Evolutionary conservation across 2,888 invertebrate genomes (phyloP), one percentile per base, ranked within the genome.

Genomic region (Leucozona laternaria): DNA sequence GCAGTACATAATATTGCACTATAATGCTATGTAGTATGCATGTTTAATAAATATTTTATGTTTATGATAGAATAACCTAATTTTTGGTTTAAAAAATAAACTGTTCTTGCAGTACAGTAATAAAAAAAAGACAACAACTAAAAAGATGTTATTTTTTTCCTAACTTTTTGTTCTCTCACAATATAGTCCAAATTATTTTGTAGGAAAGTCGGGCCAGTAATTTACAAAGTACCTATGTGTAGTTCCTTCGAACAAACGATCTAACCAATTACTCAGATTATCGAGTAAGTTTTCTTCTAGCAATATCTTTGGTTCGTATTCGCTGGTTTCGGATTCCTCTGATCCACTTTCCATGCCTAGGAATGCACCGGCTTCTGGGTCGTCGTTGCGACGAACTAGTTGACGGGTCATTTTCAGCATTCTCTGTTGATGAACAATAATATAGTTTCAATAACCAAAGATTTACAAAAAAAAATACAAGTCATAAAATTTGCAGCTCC

Each of bases 191-290:
- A 79, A 89, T 94, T 95, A 97, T 93, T 97, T 97, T 91, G 96
- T 95, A 88, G 96, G 96, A 94, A 97, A 98, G 91, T 98, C 97
- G n/a, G 99, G 99, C 99, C 99, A 99, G 93, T 98, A 98, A 93
- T 98, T 98, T 89, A 99, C 96, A 93, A 97, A 97, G 93, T 98
- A 99, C 89, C 98, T 96, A 92, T 97, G 97, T 7, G 99, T 98
- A 88, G 97, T 96, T 88, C 99, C 99, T 92, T 99, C 99, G 92
- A 99, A 98, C 88, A 99, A 93, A 28, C 98, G 95, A 93, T 99
- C 99, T 90, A 99, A 93, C 99, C 99, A 99, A 93, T 97, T 97
- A 73, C 97, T 96, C 75, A 99, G 94, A 0, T 98, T 98, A 91
- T 98, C 98, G 72, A 99, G 93, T 50, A 98, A 94, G 90, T 97